Conservation (phyloP, 2,888 invertebrate species). For the Buathra laborator region DNA sequence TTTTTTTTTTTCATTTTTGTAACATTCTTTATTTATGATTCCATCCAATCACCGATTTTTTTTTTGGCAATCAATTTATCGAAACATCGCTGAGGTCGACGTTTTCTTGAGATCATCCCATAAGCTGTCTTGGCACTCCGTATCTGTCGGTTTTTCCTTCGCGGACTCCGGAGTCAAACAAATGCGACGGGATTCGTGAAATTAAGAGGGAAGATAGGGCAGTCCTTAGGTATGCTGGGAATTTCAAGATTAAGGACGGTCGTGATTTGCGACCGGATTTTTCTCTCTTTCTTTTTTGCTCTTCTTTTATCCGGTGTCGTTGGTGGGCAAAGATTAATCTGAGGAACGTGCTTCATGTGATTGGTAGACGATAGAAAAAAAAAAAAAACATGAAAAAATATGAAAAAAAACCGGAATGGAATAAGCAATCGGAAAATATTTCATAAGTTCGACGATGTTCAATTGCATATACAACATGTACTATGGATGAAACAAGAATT, state of each 20-base stretch:
- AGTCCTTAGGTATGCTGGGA: conserved; percentile 29
- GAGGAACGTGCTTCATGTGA: conserved; percentile 48
- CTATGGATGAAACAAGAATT: background rate
- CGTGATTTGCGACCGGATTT: conserved; percentile 52
- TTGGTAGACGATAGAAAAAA: conserved; percentile 35
- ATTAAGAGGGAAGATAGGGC: conserved; percentile 32
- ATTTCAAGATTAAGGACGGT: conserved; percentile 52
- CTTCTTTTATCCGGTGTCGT: background rate
- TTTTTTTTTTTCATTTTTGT: too few relatives aligned
- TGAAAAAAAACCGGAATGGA: background rate
- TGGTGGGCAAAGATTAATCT: conserved; percentile 53
- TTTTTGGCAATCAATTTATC: background rate
- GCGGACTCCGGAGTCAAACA: conserved; percentile 14
- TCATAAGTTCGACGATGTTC: too few relatives aligned
- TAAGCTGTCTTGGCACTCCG: background rate
- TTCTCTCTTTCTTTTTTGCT: conserved; percentile 38
- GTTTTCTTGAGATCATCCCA: background rate
- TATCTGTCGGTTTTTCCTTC: background rate
- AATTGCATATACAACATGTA: too few relatives aligned
- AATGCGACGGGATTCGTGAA: conserved; percentile 39
- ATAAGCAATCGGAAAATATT: too few relatives aligned
- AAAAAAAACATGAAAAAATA: conserved; percentile 17
- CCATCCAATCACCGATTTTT: background rate
- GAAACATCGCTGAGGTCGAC: background rate
- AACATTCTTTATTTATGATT: too few relatives aligned